Evolutionary conservation across 2,888 invertebrate genomes (phyloP), one percentile per base, ranked within the genome.

Genomic region (Myathropa florea): DNA sequence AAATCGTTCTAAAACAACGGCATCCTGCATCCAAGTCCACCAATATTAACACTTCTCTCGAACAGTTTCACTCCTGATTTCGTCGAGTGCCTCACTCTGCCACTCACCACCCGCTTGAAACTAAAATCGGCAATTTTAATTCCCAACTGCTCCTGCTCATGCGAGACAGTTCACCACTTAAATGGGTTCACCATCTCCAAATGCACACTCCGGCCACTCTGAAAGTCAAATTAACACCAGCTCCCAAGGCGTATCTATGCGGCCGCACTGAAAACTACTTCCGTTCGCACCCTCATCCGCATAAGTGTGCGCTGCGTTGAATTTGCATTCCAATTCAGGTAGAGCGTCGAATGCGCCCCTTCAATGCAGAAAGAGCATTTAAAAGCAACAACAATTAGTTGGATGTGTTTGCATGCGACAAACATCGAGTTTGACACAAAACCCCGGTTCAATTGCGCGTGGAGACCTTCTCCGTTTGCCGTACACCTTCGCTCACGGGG

Each of bases 321-420:
- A 46, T 46, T 46, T 46, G 46, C 46, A 46, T 46, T 46, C 7
- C 46, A n/a, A 46, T 46, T 46, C 46, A 46, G 46, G n/a, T 46
- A 4, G 18, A 18, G 18, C n/a, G 46, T 46, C 18, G 6, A 46
- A 1, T 18, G 46, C 18, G 18, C 18, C 39, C 18, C 39, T 46
- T 46, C 39, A 46, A n/a, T n/a, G 39, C 39, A 18, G 7, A 46
- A 18, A 18, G 46, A 18, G 18, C 10, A 2, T 18, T 23, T 23
- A 59, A 57, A 39, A 59, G 21, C 70, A 76, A 55, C 65, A 76
- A 67, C 72, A 85, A 85, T 85, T 85, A 85, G 81, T 77, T 59
- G 21, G 63, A 77, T 81, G 64, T 76, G 84, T 85, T 85, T 81
- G 81, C 84, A 33, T 77, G 72, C 53, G 81, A 73, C 84, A 81